These are phyloP conservation scores for Manacus vitellinus DNA, from an alignment of 2,113 vertebrate genomes.

Conservation along the genomic window DNA sequence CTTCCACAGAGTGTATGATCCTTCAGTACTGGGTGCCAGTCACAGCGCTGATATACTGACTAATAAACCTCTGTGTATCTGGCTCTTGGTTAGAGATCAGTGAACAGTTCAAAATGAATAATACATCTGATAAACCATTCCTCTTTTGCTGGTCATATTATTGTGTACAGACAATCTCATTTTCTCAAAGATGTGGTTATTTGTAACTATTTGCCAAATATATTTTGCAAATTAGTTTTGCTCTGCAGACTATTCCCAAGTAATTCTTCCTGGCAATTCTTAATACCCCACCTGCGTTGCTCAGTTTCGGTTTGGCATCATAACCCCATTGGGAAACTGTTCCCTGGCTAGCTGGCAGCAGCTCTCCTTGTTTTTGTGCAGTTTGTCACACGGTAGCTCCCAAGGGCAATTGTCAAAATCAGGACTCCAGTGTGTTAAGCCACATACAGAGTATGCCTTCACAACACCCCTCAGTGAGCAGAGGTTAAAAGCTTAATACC, in stretches of 20 bases:
- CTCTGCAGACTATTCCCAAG: neutral
- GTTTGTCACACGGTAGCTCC: neutral
- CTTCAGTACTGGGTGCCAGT: neutral
- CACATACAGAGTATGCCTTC: fast-evolving
- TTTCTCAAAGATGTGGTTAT: constrained; percentile 1
- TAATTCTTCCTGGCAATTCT: neutral
- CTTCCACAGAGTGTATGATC: neutral
- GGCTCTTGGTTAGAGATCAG: neutral
- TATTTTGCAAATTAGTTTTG: neutral
- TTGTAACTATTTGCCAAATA: constrained; percentile 1
- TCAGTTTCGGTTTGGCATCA: neutral
- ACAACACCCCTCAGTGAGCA: neutral
- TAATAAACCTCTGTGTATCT: neutral
- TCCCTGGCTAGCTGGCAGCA: neutral
- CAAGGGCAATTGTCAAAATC: neutral
- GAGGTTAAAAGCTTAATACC: neutral
- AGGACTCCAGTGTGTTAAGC: neutral
- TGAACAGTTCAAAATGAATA: neutral
- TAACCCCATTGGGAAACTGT: neutral
- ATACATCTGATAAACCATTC: neutral
- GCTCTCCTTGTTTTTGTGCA: neutral
- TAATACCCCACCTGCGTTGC: neutral
- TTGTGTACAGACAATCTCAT: neutral
- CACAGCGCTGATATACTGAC: neutral
- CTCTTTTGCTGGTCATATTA: neutral